Percentiles rank a stretch among this genome's conserved stretches.
Conservation (phyloP, 2,797 vertebrate species). For the Oreochromis grahami region DNA sequence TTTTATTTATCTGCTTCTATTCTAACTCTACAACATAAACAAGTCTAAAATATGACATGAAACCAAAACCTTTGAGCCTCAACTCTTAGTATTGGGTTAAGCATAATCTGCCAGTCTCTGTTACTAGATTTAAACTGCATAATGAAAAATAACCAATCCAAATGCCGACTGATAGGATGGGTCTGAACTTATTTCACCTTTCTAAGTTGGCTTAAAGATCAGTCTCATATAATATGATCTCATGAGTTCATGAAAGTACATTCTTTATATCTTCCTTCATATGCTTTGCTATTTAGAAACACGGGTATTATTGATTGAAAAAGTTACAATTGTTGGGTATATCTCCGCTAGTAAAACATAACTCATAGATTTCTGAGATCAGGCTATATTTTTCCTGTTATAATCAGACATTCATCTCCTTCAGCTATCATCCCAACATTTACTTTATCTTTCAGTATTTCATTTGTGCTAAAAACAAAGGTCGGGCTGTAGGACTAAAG, state of each 20-base stretch:
- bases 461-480: too few relatives aligned
- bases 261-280: background rate
- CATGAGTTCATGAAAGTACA: background rate
- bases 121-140: background rate
- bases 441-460: too few relatives aligned
- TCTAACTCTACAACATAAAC: too few relatives aligned
- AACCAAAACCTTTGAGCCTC: background rate
- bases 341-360: too few relatives aligned
- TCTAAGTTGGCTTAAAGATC: fast-evolving
- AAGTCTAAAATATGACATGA: background rate
- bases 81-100: too few relatives aligned
- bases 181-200: background rate
- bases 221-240: fast-evolving
- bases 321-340: background rate
- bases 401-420: too few relatives aligned
- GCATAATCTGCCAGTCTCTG: background rate
- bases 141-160: fast-evolving
- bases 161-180: background rate
- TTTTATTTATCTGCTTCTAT: background rate
- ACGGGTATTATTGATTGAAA: fast-evolving
- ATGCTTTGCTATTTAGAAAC: background rate
- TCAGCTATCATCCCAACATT: too few relatives aligned
- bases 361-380: too few relatives aligned
- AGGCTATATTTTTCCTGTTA: too few relatives aligned
- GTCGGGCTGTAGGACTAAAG: too few relatives aligned